A percentile compares a stretch with the other conserved stretches of the same genome.
Conservation (phyloP, 2,888 invertebrate species). For the Thereva nobilitata region DNA sequence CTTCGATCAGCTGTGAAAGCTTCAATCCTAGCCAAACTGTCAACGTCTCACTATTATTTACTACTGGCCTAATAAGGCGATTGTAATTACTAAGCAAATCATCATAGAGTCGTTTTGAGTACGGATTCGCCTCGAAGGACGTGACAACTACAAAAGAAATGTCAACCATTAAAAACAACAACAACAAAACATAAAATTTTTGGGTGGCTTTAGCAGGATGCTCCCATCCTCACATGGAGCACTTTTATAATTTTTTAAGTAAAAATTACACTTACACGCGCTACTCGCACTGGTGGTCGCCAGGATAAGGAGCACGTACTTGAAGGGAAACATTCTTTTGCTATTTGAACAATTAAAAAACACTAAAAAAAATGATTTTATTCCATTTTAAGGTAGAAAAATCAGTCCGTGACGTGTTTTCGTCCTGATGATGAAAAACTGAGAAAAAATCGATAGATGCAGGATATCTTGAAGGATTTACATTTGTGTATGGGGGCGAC, state of each 20-base stretch:
- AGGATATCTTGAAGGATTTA: too few species aligned
- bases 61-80: conserved; percentile 89
- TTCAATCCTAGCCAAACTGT: conserved; percentile 90
- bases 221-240: not conserved
- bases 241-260: too few species aligned
- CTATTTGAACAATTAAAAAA: not conserved
- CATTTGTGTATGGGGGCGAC: too few species aligned
- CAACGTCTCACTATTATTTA: conserved; percentile 88
- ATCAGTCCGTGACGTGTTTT: not conserved
- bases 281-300: too few species aligned
- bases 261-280: too few species aligned
- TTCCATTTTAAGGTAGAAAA: not conserved
- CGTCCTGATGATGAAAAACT: conserved; percentile 6
- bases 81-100: conserved; percentile 96
- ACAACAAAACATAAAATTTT: not conserved
- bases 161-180: not conserved
- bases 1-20: conserved; percentile 87
- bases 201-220: conserved; percentile 3
- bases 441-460: conserved; percentile 1
- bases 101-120: conserved; percentile 93
- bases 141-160: conserved; percentile 19
- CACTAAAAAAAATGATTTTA: not conserved
- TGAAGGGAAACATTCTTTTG: too few species aligned
- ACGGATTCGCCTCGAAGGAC: conserved; percentile 80
- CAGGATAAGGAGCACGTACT: too few species aligned